Conservation (phyloP, 92 coral and sea anemone genomes). For the Pocillopora meandrina region DNA sequence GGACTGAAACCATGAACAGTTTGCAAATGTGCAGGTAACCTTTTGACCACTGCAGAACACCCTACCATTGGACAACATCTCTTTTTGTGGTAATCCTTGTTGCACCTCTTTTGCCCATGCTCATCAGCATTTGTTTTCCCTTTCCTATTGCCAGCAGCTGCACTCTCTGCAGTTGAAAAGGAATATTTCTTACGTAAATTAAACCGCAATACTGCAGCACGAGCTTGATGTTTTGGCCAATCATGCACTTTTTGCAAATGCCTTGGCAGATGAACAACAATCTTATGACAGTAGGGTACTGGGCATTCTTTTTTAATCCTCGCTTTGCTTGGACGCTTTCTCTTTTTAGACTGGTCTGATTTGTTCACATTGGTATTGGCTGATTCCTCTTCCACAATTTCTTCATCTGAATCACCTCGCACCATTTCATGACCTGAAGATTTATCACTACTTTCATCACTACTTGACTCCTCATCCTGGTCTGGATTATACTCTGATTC, state of each 20-base stretch:
- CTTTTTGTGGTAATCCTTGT: slow-evolving; percentile 41
- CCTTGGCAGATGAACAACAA: no score
- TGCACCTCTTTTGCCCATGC: slow-evolving; percentile 14
- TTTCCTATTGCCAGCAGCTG: slow-evolving; percentile 40
- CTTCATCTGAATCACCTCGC: slow-evolving; percentile 28
- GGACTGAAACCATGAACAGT: slow-evolving; percentile 50
- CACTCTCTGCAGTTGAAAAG: slow-evolving; percentile 33
- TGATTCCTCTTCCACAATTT: slow-evolving; percentile 28
- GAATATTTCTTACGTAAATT: no score
- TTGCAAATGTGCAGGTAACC: slow-evolving; percentile 49
- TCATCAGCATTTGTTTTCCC: slow-evolving; percentile 25
- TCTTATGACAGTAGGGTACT: no score
- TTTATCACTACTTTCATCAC: slow-evolving; percentile 35
- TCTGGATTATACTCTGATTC: slow-evolving; percentile 36
- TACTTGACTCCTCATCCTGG: slow-evolving; percentile 34
- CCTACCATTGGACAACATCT: slow-evolving; percentile 38
- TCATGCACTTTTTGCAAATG: no score
- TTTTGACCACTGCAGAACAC: slow-evolving; percentile 38
- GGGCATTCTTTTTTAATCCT: no score
- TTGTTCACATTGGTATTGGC: slow-evolving; percentile 31
- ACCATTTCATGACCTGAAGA: slow-evolving; percentile 12
- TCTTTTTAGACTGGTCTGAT: no score
- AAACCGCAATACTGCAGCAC: no score
- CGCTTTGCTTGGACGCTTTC: no score
- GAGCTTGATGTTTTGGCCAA: no score